Evolutionary conservation across 2,888 invertebrate species (phyloP).

Genomic region (Aproaerema taeniolella): DNA sequence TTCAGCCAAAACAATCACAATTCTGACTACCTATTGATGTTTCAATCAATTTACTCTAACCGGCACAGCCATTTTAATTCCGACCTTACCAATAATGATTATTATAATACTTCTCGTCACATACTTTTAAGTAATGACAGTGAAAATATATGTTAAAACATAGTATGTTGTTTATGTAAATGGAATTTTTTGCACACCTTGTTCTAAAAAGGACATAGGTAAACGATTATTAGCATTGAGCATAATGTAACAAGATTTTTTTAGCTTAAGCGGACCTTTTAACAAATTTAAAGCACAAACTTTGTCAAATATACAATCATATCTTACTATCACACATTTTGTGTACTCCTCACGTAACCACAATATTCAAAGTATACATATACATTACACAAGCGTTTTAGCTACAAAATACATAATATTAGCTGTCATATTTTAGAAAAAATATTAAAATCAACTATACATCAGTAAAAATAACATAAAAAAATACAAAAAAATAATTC

Average conservation of each 20-base stretch:
- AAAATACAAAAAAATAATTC: slow-evolving; percentile 56
- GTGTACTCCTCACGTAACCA: background rate
- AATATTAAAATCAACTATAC: slow-evolving; percentile 44
- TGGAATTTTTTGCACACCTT: no score
- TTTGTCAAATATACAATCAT: background rate
- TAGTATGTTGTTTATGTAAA: no score
- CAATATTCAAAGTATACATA: background rate
- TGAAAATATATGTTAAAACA: slow-evolving; percentile 1
- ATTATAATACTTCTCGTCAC: slow-evolving; percentile 37
- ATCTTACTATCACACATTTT: background rate
- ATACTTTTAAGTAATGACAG: slow-evolving; percentile 15
- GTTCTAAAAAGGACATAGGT: no score
- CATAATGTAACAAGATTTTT: slow-evolving; percentile 29
- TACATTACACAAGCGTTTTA: background rate
- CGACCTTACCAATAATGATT: slow-evolving; percentile 43
- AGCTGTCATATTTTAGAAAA: background rate
- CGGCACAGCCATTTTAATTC: slow-evolving; percentile 60
- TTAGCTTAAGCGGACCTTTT: no score
- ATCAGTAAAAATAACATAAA: slow-evolving; percentile 64
- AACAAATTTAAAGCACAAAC: no score
- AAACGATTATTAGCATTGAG: slow-evolving; percentile 24
- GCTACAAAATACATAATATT: background rate
- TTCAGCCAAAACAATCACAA: slow-evolving; percentile 14
- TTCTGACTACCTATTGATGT: slow-evolving; percentile 17
- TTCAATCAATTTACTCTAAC: slow-evolving; percentile 31